Evolutionary conservation across 2,888 invertebrate genomes (phyloP), one percentile per base, ranked within the genome.

Genomic region (Margaritifera margaritifera): DNA sequence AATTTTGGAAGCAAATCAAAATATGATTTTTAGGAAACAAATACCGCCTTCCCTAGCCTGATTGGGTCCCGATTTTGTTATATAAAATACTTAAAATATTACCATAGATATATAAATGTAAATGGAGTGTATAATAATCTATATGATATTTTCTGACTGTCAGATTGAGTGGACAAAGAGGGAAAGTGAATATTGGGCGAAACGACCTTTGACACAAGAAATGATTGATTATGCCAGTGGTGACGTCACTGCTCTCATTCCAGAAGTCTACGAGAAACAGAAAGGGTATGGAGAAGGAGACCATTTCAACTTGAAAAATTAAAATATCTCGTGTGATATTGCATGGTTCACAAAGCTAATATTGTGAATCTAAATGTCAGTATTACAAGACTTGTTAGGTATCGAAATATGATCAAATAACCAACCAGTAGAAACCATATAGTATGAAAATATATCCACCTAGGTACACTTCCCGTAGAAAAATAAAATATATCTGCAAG

Each of bases 231-330:
- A 76, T 52, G 76, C 76, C 0, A 64, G 71, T 24, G 73, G 67
- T 57, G 76, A 76, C 52, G 73, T 76, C 25, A 71, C 64, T 18
- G 67, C 73, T 11, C 62, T 73, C 20, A 61, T 76, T 27, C 75
- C 72, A 20, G 72, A 75, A 57, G 75, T 75, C 6, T 75, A 75
- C 24, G 67, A 75, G 62, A 72, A 31, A 25, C 70, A 71, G 63
- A 71, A 72, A 59, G 64, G 50, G 75, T 75, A 66, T 11, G 6
- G n/a, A 6, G 25, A 3, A 11, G 20, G 27, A 8, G 15, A 27
- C 24, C 20, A 52, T n/a, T 42, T 42, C 27, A n/a, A 52, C 51
- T 24, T 18, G 20, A n/a, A 25, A 27, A 4, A 59, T 59, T 20
- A 59, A 27, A 11, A 59, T 3, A 24, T 15, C 8, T 6, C 27